Evolutionary conservation across 2,888 invertebrate species (phyloP).

Genomic region (Bruchidius siliquastri): DNA sequence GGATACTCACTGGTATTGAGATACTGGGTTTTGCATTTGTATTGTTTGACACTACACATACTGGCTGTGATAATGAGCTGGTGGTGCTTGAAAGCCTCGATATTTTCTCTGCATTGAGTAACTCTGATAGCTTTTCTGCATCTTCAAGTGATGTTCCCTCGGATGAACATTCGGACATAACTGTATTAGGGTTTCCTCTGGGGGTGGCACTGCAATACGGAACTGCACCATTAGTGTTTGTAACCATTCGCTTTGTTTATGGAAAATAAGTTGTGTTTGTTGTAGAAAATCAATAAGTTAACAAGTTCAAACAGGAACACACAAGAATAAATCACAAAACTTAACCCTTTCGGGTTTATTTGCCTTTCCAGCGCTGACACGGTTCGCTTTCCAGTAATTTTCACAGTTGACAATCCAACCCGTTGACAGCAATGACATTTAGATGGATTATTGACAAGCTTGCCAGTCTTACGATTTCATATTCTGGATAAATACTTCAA

Average conservation of each 20-base stretch:
- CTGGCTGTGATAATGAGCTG: slow-evolving; percentile 9
- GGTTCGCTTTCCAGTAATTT: neutral
- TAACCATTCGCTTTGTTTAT: slow-evolving; percentile 4
- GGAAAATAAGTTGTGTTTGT: neutral
- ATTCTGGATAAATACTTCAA: neutral
- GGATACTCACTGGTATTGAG: slow-evolving; percentile 61
- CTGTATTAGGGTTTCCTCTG: neutral
- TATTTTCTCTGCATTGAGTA: slow-evolving; percentile 8
- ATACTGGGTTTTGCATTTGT: slow-evolving; percentile 19
- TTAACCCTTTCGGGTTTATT: neutral
- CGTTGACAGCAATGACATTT: neutral
- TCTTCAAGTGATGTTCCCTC: slow-evolving; percentile 12
- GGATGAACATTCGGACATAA: neutral
- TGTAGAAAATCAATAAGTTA: neutral
- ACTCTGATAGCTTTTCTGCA: slow-evolving; percentile 9
- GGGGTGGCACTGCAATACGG: neutral
- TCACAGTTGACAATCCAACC: neutral
- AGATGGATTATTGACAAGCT: neutral
- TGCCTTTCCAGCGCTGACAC: neutral
- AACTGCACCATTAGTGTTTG: neutral
- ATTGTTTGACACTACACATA: slow-evolving; percentile 8
- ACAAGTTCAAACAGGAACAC: neutral
- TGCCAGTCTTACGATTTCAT: neutral
- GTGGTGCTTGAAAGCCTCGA: neutral
- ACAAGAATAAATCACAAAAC: neutral